These are phyloP conservation scores for Tetraodon nigroviridis DNA, from an alignment of 2,113 vertebrate species.

Conservation along the genomic window DNA sequence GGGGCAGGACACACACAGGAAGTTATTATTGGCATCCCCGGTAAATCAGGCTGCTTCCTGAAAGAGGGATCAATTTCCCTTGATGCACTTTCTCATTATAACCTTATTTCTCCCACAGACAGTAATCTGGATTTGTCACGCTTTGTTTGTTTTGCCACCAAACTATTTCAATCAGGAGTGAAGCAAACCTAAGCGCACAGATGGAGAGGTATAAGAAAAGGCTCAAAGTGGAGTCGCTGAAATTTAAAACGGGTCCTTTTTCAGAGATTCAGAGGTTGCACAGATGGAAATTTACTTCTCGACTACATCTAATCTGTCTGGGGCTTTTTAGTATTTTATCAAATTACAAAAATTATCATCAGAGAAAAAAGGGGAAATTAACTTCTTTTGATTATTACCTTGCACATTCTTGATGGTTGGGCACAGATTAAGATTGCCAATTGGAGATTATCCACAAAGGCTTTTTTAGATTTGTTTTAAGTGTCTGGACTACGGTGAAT, in stretches of 20 bases:
- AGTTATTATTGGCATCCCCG: constrained; percentile 69
- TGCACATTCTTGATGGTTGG: no score
- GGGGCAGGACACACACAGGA: constrained; percentile 64
- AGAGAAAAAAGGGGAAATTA: no score
- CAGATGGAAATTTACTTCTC: no score
- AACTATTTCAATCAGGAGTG: constrained; percentile 66
- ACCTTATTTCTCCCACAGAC: constrained; percentile 72
- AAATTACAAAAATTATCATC: no score
- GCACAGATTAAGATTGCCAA: no score
- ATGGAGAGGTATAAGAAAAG: constrained; percentile 19
- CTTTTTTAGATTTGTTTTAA: no score
- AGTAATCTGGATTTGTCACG: constrained; percentile 76
- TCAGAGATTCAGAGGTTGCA: no score
- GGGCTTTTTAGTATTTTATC: no score
- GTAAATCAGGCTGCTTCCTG: constrained; percentile 72
- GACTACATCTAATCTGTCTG: no score
- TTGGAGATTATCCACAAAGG: no score
- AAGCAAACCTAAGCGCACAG: constrained; percentile 31
- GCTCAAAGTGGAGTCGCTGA: constrained; percentile 36
- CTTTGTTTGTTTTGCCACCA: constrained; percentile 71
- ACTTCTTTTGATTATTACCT: no score
- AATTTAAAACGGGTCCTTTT: constrained; percentile 51
- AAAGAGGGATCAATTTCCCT: constrained; percentile 72
- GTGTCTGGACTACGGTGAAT: no score
- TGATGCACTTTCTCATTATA: constrained; percentile 74